phyloP scores from a whole-genome alignment of 2,113 vertebrate genomes.

The Osmerus eperlanus region DNA sequence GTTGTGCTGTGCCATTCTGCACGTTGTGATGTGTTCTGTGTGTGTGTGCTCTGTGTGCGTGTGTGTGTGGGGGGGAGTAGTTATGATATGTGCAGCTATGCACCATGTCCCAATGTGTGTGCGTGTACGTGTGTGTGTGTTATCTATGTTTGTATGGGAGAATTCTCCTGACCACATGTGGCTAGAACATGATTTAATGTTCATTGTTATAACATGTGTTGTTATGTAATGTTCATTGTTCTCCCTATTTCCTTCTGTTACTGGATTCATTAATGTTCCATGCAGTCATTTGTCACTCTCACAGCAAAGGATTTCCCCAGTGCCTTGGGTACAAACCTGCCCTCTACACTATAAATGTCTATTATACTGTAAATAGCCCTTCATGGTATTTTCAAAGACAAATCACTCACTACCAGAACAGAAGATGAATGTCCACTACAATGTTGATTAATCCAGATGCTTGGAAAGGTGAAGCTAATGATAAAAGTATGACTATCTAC shows the following conservation, averaged over 20 bases:
- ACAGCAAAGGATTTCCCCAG: conserved; percentile 49
- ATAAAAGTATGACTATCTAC: conserved; percentile 5
- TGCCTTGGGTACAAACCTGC: conserved; percentile 22
- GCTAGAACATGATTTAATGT: conserved; percentile 32
- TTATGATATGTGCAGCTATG: background rate
- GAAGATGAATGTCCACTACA: conserved; percentile 37
- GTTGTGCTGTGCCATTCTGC: too few relatives aligned
- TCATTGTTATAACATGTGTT: background rate
- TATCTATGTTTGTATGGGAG: background rate
- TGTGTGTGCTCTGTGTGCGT: background rate
- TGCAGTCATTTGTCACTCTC: conserved; percentile 60
- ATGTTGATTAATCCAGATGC: conserved; percentile 39
- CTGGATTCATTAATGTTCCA: conserved; percentile 53
- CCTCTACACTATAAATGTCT: conserved; percentile 51
- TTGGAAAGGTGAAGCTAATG: conserved; percentile 38
- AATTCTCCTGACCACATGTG: conserved; percentile 1
- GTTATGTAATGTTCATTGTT: conserved; percentile 17
- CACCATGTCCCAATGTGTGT: background rate
- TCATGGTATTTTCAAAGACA: conserved; percentile 39
- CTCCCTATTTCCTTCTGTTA: conserved; percentile 24
- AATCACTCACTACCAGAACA: conserved; percentile 32
- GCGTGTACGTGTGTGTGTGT: conserved; percentile 1
- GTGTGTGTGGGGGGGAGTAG: background rate
- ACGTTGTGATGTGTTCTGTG: conserved; percentile 7
- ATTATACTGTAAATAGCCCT: conserved; percentile 45